These are phyloP conservation scores for Hylyphantes graminicola DNA, from an alignment of 1,140 invertebrate species.

Conservation along the genomic window DNA sequence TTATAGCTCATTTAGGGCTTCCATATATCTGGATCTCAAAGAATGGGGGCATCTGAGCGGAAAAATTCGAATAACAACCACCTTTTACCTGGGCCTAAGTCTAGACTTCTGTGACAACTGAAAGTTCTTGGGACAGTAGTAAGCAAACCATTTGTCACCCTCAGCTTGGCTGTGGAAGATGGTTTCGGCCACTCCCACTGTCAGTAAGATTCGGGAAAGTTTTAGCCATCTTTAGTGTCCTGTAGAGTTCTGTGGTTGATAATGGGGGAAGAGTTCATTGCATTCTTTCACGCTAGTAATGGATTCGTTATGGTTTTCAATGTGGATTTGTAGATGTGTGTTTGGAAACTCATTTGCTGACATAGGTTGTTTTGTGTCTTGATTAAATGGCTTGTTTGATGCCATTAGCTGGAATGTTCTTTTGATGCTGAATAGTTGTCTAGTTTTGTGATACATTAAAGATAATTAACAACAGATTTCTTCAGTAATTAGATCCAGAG, in stretches of 20 bases:
- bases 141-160: slow-evolving; percentile 38
- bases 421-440: no score
- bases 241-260: not conserved
- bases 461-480: no score
- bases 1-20: slow-evolving; percentile 20
- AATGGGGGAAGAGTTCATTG: slow-evolving; percentile 16
- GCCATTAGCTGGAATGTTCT: no score
- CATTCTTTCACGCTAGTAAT: slow-evolving; percentile 18
- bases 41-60: not conserved
- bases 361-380: no score
- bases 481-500: no score
- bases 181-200: slow-evolving; percentile 11
- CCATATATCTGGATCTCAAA: not conserved
- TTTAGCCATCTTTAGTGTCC: not conserved
- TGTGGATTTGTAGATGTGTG: not conserved
- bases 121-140: not conserved
- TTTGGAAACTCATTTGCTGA: no score
- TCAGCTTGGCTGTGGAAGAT: not conserved
- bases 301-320: slow-evolving; percentile 7
- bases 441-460: no score
- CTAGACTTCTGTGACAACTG: no score
- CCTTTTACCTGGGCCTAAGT: no score
- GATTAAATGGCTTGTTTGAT: no score
- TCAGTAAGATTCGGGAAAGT: slow-evolving; percentile 3
- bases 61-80: no score